Conservation (phyloP, 2,113 vertebrate genomes). For the Ginglymostoma cirratum region DNA sequence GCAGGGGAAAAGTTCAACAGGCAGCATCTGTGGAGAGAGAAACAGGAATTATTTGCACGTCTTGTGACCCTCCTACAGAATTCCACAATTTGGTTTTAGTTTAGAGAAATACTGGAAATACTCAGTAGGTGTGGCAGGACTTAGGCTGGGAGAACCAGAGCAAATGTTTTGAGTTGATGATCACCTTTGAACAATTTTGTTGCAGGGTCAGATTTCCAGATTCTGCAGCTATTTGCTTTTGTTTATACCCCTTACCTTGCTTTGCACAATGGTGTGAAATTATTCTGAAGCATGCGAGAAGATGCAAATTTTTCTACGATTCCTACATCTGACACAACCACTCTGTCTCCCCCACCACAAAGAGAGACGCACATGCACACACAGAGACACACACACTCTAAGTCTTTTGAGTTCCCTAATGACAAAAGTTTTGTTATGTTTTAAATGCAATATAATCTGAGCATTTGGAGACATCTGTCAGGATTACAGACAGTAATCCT, state of each 20-base stretch:
- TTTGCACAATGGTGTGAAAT: neutral
- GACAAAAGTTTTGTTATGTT: neutral
- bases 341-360: too few relatives aligned
- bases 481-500: neutral
- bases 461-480: neutral
- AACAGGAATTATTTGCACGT: too few relatives aligned
- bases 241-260: too few relatives aligned
- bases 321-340: neutral
- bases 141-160: too few relatives aligned
- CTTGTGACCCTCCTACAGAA: too few relatives aligned
- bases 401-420: neutral
- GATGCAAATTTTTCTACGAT: neutral
- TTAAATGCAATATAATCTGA: neutral
- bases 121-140: too few relatives aligned
- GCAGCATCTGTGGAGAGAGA: neutral
- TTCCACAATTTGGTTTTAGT: too few relatives aligned
- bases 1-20: neutral
- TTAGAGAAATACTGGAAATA: too few relatives aligned
- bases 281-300: neutral
- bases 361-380: too few relatives aligned
- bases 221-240: neutral
- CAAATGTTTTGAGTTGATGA: neutral
- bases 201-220: neutral
- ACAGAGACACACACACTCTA: too few relatives aligned
- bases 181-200: neutral